A percentile compares a stretch with the other conserved stretches of the same genome.
Evolutionary conservation across 92 coral and sea anemone species (phyloP).

Genomic region (Epizoanthus rinbou): DNA sequence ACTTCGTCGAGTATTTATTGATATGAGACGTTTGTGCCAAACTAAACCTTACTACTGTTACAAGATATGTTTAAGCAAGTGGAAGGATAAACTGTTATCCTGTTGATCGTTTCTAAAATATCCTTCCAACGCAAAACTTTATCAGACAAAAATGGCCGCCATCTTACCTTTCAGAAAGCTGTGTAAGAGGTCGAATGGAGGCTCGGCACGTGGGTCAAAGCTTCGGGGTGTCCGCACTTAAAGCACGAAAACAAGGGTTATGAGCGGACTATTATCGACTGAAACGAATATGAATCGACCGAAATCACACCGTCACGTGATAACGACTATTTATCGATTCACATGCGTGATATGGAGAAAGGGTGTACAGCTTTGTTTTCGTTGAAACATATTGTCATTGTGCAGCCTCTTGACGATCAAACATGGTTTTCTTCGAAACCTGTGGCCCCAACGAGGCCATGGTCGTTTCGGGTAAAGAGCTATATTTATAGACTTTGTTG

Average conservation of each 20-base stretch:
- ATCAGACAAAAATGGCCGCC: slow-evolving; percentile 64
- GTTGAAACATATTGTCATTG: too few species aligned
- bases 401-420: background rate
- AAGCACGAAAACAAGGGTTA: slow-evolving; percentile 3
- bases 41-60: too few species aligned
- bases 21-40: too few species aligned
- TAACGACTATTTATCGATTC: slow-evolving; percentile 62
- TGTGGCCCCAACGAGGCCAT: slow-evolving; percentile 61
- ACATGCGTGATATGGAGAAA: background rate
- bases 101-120: background rate
- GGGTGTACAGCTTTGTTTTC: background rate
- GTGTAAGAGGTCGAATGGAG: slow-evolving; percentile 83
- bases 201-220: slow-evolving; percentile 91
- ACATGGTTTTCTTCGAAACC: slow-evolving; percentile 56
- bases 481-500: background rate
- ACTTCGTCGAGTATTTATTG: too few species aligned
- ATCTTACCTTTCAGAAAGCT: slow-evolving; percentile 80
- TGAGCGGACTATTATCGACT: slow-evolving; percentile 22
- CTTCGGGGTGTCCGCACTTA: slow-evolving; percentile 84
- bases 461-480: slow-evolving; percentile 55
- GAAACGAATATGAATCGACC: background rate
- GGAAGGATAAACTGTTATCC: background rate
- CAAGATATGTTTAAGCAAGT: background rate
- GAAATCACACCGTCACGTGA: background rate
- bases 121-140: background rate